A percentile compares a stretch with the other conserved stretches of the same genome.
These are phyloP conservation scores for Scaptomyza polygonia DNA, from an alignment of 2,888 invertebrate genomes.

Conservation along the genomic window DNA sequence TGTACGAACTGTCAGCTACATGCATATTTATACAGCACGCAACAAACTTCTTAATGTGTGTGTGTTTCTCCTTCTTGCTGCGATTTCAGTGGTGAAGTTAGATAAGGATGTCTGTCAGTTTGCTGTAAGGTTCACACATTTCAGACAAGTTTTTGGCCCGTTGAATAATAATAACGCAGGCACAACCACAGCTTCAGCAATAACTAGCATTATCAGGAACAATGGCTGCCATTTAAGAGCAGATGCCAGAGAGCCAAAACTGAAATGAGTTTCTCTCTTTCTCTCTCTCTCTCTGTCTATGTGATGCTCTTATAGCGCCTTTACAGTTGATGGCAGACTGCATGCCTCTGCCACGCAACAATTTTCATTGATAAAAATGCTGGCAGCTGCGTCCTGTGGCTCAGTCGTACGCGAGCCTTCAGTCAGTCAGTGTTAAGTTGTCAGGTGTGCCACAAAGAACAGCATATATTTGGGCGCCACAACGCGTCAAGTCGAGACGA, in stretches of 20 bases:
- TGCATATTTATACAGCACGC: not conserved
- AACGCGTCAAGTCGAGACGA: not conserved
- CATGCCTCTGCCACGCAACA: slow-evolving; percentile 40
- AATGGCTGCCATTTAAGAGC: slow-evolving; percentile 47
- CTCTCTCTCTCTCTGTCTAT: slow-evolving; percentile 10
- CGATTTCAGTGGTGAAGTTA: not conserved
- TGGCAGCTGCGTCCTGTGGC: slow-evolving; percentile 55
- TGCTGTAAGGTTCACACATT: not conserved
- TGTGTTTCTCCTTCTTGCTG: not conserved
- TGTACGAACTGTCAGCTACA: not conserved
- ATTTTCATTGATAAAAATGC: slow-evolving; percentile 80
- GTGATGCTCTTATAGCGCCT: slow-evolving; percentile 13
- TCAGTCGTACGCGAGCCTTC: slow-evolving; percentile 72
- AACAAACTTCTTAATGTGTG: not conserved
- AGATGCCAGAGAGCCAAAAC: slow-evolving; percentile 3
- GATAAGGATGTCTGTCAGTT: slow-evolving; percentile 2
- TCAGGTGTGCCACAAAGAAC: not conserved
- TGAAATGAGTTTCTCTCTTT: slow-evolving; percentile 5
- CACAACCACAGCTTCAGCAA: not conserved
- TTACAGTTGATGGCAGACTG: slow-evolving; percentile 30
- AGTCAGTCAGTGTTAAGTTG: slow-evolving; percentile 38
- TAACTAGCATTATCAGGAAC: slow-evolving; percentile 21
- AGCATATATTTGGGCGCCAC: slow-evolving; percentile 30
- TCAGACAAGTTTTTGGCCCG: slow-evolving; percentile 11
- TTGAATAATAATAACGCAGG: slow-evolving; percentile 31